Evolutionary conservation across 2,113 vertebrate genomes (phyloP).

Genomic region (Platichthys flesus): DNA sequence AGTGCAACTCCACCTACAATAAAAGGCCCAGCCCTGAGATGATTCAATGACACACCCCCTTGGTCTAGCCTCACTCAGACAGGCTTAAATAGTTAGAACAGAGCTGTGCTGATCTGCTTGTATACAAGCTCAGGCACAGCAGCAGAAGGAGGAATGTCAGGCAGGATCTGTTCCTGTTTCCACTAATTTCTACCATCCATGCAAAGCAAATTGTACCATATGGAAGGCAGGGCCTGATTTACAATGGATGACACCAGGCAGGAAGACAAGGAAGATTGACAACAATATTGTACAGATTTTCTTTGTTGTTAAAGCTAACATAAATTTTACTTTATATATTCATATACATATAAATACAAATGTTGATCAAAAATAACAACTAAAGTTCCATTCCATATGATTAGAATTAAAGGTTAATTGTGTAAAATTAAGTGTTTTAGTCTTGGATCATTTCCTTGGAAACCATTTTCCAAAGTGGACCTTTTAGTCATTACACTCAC

Average conservation of each 20-base stretch:
- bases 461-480: too few species aligned
- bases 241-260: not conserved
- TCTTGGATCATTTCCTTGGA: not conserved
- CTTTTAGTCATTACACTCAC: not conserved
- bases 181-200: conserved; percentile 25
- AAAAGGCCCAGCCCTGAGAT: conserved; percentile 33
- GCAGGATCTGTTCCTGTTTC: conserved; percentile 48
- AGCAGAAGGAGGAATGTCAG: conserved; percentile 72
- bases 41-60: conserved; percentile 55
- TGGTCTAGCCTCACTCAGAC: conserved; percentile 32
- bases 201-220: not conserved
- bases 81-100: conserved; percentile 62
- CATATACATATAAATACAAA: too few species aligned
- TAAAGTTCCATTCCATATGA: too few species aligned
- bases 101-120: conserved; percentile 42
- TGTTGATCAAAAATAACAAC: too few species aligned
- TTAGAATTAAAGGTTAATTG: too few species aligned
- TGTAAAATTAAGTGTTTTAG: too few species aligned
- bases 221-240: not conserved
- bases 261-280: not conserved
- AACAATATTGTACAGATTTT: not conserved
- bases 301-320: not conserved
- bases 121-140: conserved; percentile 78
- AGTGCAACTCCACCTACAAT: conserved; percentile 41
- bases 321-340: too few species aligned